These are phyloP conservation scores for Drosophila albomicans DNA, from an alignment of 1,140 invertebrate species.

Conservation along the genomic window DNA sequence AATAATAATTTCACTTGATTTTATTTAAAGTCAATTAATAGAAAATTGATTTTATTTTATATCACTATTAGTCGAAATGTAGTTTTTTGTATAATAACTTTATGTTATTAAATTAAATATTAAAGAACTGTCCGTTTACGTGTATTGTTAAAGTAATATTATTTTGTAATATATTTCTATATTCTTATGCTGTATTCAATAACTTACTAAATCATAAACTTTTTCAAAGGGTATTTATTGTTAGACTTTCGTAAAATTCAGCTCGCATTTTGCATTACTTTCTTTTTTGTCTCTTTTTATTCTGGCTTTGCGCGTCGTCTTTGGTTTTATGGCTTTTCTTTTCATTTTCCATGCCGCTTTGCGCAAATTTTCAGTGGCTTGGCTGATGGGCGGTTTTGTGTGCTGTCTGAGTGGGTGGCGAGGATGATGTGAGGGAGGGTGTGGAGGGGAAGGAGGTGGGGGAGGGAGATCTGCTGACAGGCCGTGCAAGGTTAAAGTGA, in stretches of 20 bases:
- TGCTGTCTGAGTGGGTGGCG: slow-evolving; percentile 1
- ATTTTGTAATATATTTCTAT: not conserved
- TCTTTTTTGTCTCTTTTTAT: slow-evolving; percentile 53
- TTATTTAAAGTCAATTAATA: too few relatives aligned
- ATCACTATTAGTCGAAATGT: too few relatives aligned
- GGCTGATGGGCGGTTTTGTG: slow-evolving; percentile 5
- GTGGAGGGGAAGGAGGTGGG: not conserved
- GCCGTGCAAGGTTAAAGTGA: slow-evolving; percentile 82
- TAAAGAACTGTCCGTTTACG: too few relatives aligned
- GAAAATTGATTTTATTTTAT: too few relatives aligned
- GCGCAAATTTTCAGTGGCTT: slow-evolving; percentile 74
- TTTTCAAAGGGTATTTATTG: slow-evolving; percentile 10
- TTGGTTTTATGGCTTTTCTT: slow-evolving; percentile 84
- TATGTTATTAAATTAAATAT: too few relatives aligned
- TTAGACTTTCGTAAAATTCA: not conserved
- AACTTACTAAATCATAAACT: not conserved
- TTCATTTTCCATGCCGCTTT: slow-evolving; percentile 82
- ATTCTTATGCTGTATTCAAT: too few relatives aligned
- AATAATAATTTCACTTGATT: too few relatives aligned
- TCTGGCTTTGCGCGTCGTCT: slow-evolving; percentile 77
- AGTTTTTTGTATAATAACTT: too few relatives aligned
- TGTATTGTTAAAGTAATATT: too few relatives aligned
- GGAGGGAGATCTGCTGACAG: slow-evolving; percentile 56
- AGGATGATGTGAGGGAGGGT: not conserved
- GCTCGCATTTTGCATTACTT: slow-evolving; percentile 43